Percentiles rank a stretch among this genome's conserved stretches.
phyloP scores from a whole-genome alignment of 2,113 vertebrate species.

The Passer domesticus region DNA sequence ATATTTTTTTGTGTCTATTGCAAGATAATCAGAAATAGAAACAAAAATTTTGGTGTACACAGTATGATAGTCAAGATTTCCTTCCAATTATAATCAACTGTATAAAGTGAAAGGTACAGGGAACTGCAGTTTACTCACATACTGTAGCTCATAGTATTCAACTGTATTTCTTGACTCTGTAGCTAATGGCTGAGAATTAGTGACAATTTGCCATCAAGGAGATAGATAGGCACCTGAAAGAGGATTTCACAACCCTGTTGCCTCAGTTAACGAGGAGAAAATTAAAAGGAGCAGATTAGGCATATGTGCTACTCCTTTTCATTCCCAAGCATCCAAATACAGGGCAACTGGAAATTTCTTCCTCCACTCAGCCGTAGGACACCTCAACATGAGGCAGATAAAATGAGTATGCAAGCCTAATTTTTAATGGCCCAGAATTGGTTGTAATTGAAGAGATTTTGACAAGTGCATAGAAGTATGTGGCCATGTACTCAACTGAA shows the following conservation, averaged over 20 bases:
- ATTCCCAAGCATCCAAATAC: neutral
- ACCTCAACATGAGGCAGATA: neutral
- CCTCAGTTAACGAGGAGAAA: neutral
- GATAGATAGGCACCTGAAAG: neutral
- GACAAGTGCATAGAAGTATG: neutral
- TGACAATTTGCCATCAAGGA: neutral
- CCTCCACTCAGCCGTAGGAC: neutral
- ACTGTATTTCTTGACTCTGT: neutral
- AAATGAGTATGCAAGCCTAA: neutral
- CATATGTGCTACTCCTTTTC: neutral
- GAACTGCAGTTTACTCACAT: neutral
- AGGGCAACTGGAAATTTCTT: neutral
- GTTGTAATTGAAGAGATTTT: neutral
- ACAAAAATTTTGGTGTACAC: neutral
- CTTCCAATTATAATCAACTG: neutral
- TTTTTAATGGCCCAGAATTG: neutral
- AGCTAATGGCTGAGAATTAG: neutral
- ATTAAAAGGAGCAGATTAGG: neutral
- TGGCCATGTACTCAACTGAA: neutral
- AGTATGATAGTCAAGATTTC: neutral
- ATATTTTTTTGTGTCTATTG: neutral
- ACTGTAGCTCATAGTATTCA: neutral
- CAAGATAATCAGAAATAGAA: neutral
- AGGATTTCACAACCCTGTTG: neutral
- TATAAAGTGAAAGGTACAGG: neutral